Evolutionary conservation across 2,797 vertebrate species (phyloP), one percentile per base, ranked within the genome.

Genomic region (Channallabes apus): DNA sequence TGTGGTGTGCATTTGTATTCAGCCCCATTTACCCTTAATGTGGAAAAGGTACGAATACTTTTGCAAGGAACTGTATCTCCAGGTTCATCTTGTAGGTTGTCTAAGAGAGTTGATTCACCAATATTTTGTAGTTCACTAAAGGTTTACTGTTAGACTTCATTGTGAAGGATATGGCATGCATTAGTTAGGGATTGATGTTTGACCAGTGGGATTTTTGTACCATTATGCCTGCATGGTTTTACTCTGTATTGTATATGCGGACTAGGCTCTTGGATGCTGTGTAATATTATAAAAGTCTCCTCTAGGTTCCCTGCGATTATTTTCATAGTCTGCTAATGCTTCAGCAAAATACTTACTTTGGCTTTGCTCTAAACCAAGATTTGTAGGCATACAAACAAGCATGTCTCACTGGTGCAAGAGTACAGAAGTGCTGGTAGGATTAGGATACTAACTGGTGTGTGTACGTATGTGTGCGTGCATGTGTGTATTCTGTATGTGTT

Each of bases 321-420:
- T 87, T 73, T 80, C 18, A 62, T 61, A 35, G 61, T 1, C 58
- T 61, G 27, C 65, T 81, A 80, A 82, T 77, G 64, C 22, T 78
- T 79, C 35, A 79, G 64, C 29, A 51, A 76, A n/a, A 62, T 67
- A 58, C 56, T 71, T 69, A 71, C 54, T 35, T 77, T 77, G 69
- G 29, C 41, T 54, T 80, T 77, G 54, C 83, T 83, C 51, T 32
- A 72, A 67, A 72, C 22, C 17, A 71, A 56, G 68, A 65, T 41
- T 51, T 77, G 71, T 54, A 71, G 67, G 72, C 81, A 65, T 62
- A 84, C 29, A 80, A 83, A 69, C 46, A 69, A 62, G 62, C 59
- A 54, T 35, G 1, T 72, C 2, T 3, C 20, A 46, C n/a, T 54
- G 65, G 8, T 24, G 9, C 8, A 73, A 85, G 79, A 46, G 29